Conservation (phyloP, 2,797 vertebrate species). For the Artibeus lituratus region DNA sequence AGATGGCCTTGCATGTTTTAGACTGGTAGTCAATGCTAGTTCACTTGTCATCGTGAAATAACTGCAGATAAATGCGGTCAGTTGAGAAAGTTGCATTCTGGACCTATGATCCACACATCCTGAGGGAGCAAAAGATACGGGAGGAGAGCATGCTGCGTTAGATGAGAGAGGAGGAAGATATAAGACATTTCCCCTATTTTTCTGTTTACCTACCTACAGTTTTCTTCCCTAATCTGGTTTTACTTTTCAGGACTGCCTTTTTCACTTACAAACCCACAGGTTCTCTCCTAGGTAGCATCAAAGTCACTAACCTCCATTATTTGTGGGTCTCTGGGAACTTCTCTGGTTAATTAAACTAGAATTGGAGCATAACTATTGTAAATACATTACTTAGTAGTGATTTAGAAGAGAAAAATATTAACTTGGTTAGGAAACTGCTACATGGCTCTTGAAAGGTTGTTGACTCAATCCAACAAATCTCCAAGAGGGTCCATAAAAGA, state of each 20-base stretch:
- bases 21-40: background rate
- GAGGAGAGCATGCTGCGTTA: background rate
- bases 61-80: background rate
- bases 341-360: background rate
- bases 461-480: background rate
- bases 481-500: background rate
- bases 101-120: background rate
- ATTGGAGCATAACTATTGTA: background rate
- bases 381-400: background rate
- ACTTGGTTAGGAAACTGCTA: background rate
- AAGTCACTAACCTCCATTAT: background rate
- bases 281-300: background rate
- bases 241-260: background rate
- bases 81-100: background rate
- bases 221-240: background rate
- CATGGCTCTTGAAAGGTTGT: background rate
- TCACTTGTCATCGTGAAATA: background rate
- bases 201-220: background rate
- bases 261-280: background rate
- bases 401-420: background rate
- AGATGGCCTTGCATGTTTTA: background rate
- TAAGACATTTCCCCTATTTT: background rate
- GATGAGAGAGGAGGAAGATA: background rate
- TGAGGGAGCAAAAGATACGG: background rate
- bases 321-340: background rate